These are phyloP conservation scores for Heliconius himera DNA, from an alignment of 1,140 invertebrate species.

Conservation along the genomic window DNA sequence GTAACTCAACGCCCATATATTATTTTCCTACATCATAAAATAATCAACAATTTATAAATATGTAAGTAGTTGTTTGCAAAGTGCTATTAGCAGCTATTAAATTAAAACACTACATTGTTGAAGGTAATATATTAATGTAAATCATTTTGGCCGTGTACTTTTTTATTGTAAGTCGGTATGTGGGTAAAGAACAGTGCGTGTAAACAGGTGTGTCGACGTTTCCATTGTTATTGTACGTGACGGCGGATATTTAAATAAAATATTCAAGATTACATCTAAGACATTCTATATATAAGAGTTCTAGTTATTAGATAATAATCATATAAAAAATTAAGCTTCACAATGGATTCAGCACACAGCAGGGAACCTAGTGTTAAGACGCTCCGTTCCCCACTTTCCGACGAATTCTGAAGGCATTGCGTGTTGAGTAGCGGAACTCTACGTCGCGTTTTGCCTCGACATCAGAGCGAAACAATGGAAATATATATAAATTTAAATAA, in stretches of 20 bases:
- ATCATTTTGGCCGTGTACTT: conserved; percentile 43
- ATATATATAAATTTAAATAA: too few species aligned
- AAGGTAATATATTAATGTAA: conserved; percentile 53
- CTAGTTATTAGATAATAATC: too few species aligned
- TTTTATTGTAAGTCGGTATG: conserved; percentile 42
- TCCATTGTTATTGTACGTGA: conserved; percentile 36
- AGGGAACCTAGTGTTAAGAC: too few species aligned
- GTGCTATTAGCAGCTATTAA: conserved; percentile 52
- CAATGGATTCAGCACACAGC: too few species aligned
- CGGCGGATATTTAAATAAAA: neutral
- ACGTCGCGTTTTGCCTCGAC: too few species aligned
- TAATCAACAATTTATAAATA: neutral
- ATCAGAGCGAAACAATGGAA: too few species aligned
- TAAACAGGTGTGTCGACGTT: conserved; percentile 33
- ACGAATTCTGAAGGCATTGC: too few species aligned
- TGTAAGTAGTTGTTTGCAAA: neutral
- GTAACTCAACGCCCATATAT: neutral
- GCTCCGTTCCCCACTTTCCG: too few species aligned
- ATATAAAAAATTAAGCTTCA: too few species aligned
- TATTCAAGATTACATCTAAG: too few species aligned
- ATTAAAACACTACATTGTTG: conserved; percentile 49
- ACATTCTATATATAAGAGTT: too few species aligned
- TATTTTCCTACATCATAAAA: conserved; percentile 5
- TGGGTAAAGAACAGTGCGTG: conserved; percentile 41
- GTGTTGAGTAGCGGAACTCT: too few species aligned